These are phyloP conservation scores for Papio anubis DNA, from an alignment of 2,113 vertebrate genomes.

Conservation along the genomic window DNA sequence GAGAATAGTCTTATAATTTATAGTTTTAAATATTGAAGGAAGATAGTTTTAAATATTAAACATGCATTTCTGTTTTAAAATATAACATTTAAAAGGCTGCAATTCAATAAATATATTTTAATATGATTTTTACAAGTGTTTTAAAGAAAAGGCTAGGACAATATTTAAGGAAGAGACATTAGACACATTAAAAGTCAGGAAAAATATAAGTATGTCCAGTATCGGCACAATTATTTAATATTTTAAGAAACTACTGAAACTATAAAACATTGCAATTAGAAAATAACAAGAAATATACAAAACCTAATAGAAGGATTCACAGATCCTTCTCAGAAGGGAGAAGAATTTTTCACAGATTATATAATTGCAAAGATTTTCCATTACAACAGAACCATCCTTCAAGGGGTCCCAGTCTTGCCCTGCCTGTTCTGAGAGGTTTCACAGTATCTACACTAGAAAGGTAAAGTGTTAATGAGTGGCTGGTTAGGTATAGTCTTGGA, in stretches of 20 bases:
- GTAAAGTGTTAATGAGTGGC: neutral
- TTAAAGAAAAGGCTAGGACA: neutral
- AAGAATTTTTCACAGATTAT: neutral
- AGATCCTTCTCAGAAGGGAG: neutral
- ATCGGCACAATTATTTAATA: neutral
- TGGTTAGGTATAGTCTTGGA: neutral
- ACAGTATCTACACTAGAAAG: neutral
- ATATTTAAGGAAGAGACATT: neutral
- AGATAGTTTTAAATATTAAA: neutral
- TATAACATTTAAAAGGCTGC: neutral
- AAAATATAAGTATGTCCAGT: neutral
- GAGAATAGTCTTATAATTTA: neutral
- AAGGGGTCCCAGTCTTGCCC: neutral
- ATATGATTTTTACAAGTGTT: neutral
- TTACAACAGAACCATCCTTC: neutral
- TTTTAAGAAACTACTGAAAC: neutral
- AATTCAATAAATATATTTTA: neutral
- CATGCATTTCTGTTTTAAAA: neutral
- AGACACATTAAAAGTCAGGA: neutral
- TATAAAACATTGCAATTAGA: neutral
- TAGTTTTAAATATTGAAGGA: neutral
- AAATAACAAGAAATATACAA: neutral
- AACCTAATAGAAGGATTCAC: neutral
- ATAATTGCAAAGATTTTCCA: neutral
- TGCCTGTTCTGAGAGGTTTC: neutral